Percentiles rank a stretch among this genome's conserved stretches.
These are phyloP conservation scores for Drosophila infuscata DNA, from an alignment of 2,888 invertebrate species.

Conservation along the genomic window DNA sequence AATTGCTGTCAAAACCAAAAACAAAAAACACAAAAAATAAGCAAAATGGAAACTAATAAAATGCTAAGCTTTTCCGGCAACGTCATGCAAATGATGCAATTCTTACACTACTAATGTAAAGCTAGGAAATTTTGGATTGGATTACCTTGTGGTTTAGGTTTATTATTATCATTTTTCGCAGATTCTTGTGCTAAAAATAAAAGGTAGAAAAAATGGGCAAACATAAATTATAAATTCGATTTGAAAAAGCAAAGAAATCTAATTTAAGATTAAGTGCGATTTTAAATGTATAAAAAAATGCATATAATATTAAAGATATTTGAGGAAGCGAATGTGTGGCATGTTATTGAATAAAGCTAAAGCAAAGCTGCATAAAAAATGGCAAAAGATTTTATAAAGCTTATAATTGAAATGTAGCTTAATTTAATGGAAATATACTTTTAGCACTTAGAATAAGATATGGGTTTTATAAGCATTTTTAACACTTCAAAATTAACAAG, in stretches of 20 bases:
- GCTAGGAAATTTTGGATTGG: conserved; percentile 20
- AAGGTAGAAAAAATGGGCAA: conserved; percentile 65
- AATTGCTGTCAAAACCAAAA: conserved; percentile 57
- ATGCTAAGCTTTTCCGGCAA: conserved; percentile 43
- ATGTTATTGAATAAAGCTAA: not conserved
- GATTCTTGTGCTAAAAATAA: conserved; percentile 84
- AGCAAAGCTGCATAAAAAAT: not conserved
- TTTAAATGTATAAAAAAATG: not conserved
- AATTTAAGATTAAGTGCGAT: conserved; percentile 21
- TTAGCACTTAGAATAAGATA: not conserved
- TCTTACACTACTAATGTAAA: conserved; percentile 6
- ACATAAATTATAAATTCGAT: conserved; percentile 50
- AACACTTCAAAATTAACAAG: too few relatives aligned
- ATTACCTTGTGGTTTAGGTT: conserved; percentile 84
- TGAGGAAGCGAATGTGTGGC: not conserved
- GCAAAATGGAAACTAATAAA: conserved; percentile 47
- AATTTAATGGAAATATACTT: not conserved
- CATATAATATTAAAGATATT: not conserved
- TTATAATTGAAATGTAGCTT: not conserved
- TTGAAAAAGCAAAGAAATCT: conserved; percentile 25
- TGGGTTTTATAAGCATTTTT: not conserved
- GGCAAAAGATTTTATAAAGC: not conserved
- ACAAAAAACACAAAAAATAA: conserved; percentile 26
- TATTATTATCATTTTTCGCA: conserved; percentile 84
- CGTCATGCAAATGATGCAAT: conserved; percentile 33